Evolutionary conservation across 2,888 invertebrate species (phyloP), one percentile per base, ranked within the genome.

Genomic region (Tachystola acroxantha): DNA sequence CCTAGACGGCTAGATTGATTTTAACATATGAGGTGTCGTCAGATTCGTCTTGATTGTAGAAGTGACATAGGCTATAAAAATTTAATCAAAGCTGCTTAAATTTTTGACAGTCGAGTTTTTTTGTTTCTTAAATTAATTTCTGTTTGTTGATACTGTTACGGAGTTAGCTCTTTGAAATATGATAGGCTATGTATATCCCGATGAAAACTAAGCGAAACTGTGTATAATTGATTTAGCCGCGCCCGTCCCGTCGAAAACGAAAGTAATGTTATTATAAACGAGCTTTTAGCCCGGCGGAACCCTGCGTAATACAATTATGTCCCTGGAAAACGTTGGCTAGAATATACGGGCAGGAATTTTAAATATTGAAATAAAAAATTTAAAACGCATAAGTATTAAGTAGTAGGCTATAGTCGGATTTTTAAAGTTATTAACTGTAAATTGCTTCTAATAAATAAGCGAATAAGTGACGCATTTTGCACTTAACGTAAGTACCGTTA

Each of bases 231-330:
- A 53, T 57, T 75, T 71, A 73, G 53, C 50, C 42, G 52, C 56
- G 58, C 52, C 55, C 52, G 57, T 48, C 54, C 55, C 42, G 45
- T 46, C 55, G 64, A 68, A 64, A 72, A 67, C 46, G 68, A 71
- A 70, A 70, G 64, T 74, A 73, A 74, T 64, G 49, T 45, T 58
- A 64, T 75, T 75, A 70, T 64, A 60, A 60, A 53, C 64, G 65
- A 54, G 73, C 74, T 74, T 75, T 76, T 74, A 75, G 70, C 63
- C n/a, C 45, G 41, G 46, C 53, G 56, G 48, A 57, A 59, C 58
- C 61, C 55, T 35, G 36, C 32, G 37, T 72, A 68, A 76, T 72
- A 57, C 43, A 46, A 66, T 74, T 74, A 75, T 55, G 58, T 50
- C 52, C 50, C 47, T 50, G 63, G 57, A 56, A 62, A 67, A 66